Evolutionary conservation across 2,888 invertebrate genomes (phyloP), one percentile per base, ranked within the genome.

Genomic region (Coelopa pilipes): DNA sequence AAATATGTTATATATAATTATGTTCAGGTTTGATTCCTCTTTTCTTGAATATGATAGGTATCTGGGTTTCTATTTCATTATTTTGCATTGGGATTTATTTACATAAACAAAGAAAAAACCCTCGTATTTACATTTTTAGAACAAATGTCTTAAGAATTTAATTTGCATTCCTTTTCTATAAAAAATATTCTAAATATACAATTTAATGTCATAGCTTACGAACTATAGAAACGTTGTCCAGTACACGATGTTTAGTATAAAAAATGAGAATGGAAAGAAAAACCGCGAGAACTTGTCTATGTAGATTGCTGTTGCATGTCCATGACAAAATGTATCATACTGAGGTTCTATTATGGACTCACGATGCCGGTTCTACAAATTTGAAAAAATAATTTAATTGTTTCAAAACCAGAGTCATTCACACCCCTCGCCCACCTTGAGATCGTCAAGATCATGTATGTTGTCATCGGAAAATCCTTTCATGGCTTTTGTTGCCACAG

Each of bases 401-500:
- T 73, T 76, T 45, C 1, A 46, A 65, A 46, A n/a, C 24, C 53
- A 15, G 15, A 53, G 12, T 55, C 10, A 55, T 57, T 4, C 19
- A 47, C 17, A n/a, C 17, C n/a, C n/a, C 15, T 24, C 74, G 76
- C 81, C 81, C 81, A 94, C 94, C 90, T 93, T 94, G 82, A 93
- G 92, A 77, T 94, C 94, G 82, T 93, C 94, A 77, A 93, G 91
- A 55, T 90, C 90, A 77, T 92, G 89, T 62, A 95, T 88, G 82
- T 95, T 95, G 82, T 95, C 95, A 84, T 95, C 95, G 0, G 95
- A 95, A 82, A 94, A 96, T 0, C 96, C 95, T 84, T 95, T 95
- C 95, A 95, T 95, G 5, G 93, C 93, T 86, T 95, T 95, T 0
- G 94, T 95, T 13, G 95, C 95, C 0, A 94, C 92, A 0, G 95